Evolutionary conservation across 2,113 vertebrate genomes (phyloP).

Genomic region (Hepsetus odoe): DNA sequence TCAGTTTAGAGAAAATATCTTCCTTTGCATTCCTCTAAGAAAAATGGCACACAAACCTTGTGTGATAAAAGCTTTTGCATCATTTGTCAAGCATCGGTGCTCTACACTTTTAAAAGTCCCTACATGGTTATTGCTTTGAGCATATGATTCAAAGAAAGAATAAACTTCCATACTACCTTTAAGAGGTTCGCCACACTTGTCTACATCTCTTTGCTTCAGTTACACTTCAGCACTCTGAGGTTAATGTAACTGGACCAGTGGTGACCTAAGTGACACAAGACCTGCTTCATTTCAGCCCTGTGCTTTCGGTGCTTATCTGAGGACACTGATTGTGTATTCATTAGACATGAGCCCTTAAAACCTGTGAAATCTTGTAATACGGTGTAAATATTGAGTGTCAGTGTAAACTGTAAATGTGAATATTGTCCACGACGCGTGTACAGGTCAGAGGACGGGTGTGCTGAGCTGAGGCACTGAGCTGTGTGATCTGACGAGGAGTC

Average conservation of each 20-base stretch:
- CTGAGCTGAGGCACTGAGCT: neutral
- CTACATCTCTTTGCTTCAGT: conserved; percentile 14
- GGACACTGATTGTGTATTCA: neutral
- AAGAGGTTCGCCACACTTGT: neutral
- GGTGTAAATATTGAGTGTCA: conserved; percentile 45
- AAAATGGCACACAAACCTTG: too few relatives aligned
- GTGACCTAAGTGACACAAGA: neutral
- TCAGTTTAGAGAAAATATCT: neutral
- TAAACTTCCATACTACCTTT: too few relatives aligned
- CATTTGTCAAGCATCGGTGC: too few relatives aligned
- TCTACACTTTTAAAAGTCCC: too few relatives aligned
- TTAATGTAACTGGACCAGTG: conserved; percentile 7
- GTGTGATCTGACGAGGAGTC: conserved; percentile 31
- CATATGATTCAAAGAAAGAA: too few relatives aligned
- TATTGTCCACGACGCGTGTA: conserved; percentile 21
- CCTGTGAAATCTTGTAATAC: conserved; percentile 13
- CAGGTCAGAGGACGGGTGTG: conserved; percentile 7
- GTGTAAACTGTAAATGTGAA: conserved; percentile 25
- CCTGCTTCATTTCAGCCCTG: neutral
- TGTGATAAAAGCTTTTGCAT: too few relatives aligned
- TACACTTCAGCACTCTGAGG: neutral
- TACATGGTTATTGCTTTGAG: too few relatives aligned
- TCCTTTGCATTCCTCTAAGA: too few relatives aligned
- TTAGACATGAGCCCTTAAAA: neutral
- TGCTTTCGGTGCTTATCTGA: neutral